A percentile compares a stretch with the other conserved stretches of the same genome.
Evolutionary conservation across 2,888 invertebrate species (phyloP).

Genomic region (Tetranychus truncatus): DNA sequence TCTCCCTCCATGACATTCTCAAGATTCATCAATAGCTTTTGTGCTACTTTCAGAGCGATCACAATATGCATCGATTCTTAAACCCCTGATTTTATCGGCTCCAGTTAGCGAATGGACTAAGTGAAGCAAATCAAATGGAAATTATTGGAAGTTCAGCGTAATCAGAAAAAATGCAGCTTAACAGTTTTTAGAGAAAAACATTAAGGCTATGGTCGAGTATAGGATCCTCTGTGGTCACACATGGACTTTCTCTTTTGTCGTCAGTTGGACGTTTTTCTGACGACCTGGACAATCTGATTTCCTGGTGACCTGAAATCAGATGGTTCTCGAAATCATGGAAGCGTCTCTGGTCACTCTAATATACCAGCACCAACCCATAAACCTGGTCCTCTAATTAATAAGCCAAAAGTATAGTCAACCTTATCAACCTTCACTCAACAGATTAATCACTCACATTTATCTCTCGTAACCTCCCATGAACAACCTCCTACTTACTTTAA

Average conservation of each 20-base stretch:
- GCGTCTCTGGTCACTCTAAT: too few relatives aligned
- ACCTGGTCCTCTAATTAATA: too few relatives aligned
- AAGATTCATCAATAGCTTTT: too few relatives aligned
- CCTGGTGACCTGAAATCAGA: not conserved
- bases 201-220: not conserved
- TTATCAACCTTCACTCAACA: not conserved
- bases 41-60: not conserved
- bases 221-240: slow-evolving; percentile 13
- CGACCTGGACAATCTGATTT: not conserved
- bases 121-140: not conserved
- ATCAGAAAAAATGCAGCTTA: not conserved
- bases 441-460: not conserved
- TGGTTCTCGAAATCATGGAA: not conserved
- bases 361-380: too few relatives aligned
- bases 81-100: not conserved
- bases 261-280: too few relatives aligned
- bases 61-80: not conserved
- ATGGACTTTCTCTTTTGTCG: slow-evolving; percentile 10
- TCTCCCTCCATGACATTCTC: not conserved
- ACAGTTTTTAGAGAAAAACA: too few relatives aligned
- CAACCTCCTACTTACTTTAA: not conserved
- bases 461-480: not conserved
- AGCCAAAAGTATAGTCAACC: too few relatives aligned
- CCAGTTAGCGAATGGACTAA: not conserved
- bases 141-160: not conserved